Base-by-base conservation (phyloP, 2,113 vertebrate species). In the Lycaon pictus region DNA sequence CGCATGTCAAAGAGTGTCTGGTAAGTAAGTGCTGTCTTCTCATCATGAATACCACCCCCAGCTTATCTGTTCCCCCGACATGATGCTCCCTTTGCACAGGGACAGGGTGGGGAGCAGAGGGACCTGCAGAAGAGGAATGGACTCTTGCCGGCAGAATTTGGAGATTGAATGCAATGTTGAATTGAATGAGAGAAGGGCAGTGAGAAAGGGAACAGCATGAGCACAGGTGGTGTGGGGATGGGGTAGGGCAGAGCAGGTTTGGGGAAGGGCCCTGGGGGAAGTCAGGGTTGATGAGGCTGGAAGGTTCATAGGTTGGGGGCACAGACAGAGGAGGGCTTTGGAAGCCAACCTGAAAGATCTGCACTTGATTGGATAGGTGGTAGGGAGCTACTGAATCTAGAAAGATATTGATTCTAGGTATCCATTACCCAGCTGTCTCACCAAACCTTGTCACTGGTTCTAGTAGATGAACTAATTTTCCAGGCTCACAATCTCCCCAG, bases 251-350 rank as follows among this genome's bases (percentile, higher is more conserved):
- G 43, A 23, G 8, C 35, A 43, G 67, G 25, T 19, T 2, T 62
- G 62, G 17, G 53, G n/a, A 19, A 48, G 81, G 35, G n/a, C 22
- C 2, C 2, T 0, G 6, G 0, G 29, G 60, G 10, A n/a, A 35
- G 32, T 8, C 19, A 23, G 37, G 48, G 23, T 3, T 60, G 43
- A 63, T 23, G 53, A 27, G 58, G 51, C 27, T 83, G 88, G 25
- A 32, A 60, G 55, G 84, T 25, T 77, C 32, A 8, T 17, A 43
- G 92, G 58, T n/a, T 5, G 25, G 51, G 48, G 22, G 51, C 53
- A 29, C 58, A 67, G 63, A 51, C 3, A 13, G 23, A 56, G 27
- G 48, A 56, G 29, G 27, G 10, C 22, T 16, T 67, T 13, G n/a
- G 48, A 88, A 77, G 37, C 27, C 55, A 77, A 82, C 63, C 65